These are phyloP conservation scores for Portunus trituberculatus DNA, from an alignment of 1,140 invertebrate species.

Conservation along the genomic window DNA sequence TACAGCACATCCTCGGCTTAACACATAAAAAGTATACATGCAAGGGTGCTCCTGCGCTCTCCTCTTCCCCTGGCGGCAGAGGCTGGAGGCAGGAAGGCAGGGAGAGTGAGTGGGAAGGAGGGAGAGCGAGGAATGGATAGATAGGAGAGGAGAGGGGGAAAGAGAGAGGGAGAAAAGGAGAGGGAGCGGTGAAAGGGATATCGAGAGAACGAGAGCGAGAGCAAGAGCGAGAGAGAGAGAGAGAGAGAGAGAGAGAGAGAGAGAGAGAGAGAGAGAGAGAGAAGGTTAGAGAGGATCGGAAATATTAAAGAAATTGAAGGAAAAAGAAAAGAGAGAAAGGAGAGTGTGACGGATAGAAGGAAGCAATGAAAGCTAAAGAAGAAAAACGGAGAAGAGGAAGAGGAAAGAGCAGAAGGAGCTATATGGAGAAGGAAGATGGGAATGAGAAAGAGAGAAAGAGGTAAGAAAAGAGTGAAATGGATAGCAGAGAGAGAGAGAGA, in stretches of 20 bases:
- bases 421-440: not conserved
- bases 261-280: not conserved
- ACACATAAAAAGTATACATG: conserved; percentile 21
- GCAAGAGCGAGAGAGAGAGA: conserved; percentile 9
- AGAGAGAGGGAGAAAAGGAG: not conserved
- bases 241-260: not conserved
- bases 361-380: not conserved
- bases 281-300: not conserved
- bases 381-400: not conserved
- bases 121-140: not conserved
- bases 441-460: not conserved
- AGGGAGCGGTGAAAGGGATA: not conserved
- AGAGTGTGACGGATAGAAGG: not conserved
- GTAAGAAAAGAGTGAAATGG: not conserved
- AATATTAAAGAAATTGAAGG: not conserved
- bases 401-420: not conserved
- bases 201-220: not conserved
- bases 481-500: not conserved
- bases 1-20: conserved; percentile 15
- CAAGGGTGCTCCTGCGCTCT: not conserved
- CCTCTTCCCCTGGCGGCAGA: not conserved
- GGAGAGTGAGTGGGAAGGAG: not conserved
- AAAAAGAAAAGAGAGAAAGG: not conserved
- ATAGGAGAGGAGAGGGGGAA: not conserved
- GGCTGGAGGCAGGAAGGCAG: not conserved